Conservation (phyloP, 2,888 invertebrate species). For the Acholoe squamosa region DNA sequence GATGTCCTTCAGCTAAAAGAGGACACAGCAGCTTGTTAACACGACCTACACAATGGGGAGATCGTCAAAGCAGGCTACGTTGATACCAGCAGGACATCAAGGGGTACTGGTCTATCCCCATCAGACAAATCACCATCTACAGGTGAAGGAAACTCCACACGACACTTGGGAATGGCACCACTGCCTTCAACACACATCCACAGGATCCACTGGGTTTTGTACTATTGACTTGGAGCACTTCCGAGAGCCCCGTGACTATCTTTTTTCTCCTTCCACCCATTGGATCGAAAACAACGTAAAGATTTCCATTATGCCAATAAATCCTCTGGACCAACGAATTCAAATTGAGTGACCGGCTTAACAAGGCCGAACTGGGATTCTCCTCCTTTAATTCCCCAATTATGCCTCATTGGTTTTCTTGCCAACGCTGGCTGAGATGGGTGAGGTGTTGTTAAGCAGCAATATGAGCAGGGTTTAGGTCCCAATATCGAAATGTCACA, state of each 20-base stretch:
- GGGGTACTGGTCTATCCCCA: no score
- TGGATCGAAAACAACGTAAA: neutral
- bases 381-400: neutral
- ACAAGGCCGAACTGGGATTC: neutral
- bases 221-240: neutral
- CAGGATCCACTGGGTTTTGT: neutral
- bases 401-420: slow-evolving; percentile 8
- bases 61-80: no score
- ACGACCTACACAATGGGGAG: no score
- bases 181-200: neutral
- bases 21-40: no score
- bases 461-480: no score
- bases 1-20: no score
- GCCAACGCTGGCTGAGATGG: neutral
- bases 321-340: neutral
- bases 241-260: neutral
- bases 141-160: no score
- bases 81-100: no score
- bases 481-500: no score
- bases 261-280: no score
- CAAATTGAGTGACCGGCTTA: neutral
- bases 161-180: neutral
- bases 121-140: no score
- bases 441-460: no score
- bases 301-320: neutral